Evolutionary conservation across 2,888 invertebrate genomes (phyloP).

Genomic region (Amblyjoppa proteus): DNA sequence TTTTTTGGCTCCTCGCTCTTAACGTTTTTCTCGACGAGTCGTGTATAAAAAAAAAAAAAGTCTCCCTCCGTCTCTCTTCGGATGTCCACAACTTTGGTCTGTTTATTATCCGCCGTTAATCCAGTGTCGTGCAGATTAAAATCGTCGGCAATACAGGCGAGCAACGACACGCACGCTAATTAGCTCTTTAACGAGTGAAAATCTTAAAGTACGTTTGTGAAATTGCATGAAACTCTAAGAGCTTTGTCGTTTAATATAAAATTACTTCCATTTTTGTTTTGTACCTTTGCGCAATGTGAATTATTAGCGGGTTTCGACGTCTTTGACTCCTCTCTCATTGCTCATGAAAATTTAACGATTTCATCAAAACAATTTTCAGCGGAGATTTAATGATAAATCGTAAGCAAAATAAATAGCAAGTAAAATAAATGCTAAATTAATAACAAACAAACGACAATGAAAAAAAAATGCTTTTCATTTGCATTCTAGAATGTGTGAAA

Average conservation of each 20-base stretch:
- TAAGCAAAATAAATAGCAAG: too few species aligned
- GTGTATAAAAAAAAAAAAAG: not conserved
- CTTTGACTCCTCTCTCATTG: not conserved
- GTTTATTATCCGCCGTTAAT: conserved; percentile 3
- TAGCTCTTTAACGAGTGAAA: not conserved
- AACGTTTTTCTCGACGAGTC: not conserved
- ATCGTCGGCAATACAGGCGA: not conserved
- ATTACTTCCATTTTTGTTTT: not conserved
- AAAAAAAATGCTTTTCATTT: too few species aligned
- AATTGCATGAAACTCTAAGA: not conserved
- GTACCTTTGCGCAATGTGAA: not conserved
- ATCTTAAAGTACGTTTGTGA: not conserved
- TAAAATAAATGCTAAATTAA: too few species aligned
- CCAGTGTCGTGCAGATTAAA: conserved; percentile 1
- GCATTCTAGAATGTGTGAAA: too few species aligned
- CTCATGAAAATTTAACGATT: too few species aligned
- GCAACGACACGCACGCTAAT: not conserved
- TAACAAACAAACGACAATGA: too few species aligned
- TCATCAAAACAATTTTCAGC: too few species aligned
- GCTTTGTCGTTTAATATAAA: not conserved
- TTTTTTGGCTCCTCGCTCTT: not conserved
- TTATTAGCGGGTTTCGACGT: not conserved
- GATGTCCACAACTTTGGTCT: not conserved
- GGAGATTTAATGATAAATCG: too few species aligned
- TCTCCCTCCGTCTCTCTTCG: not conserved